Base-by-base conservation (phyloP, 2,797 vertebrate genomes). In the Salarias fasciatus region DNA sequence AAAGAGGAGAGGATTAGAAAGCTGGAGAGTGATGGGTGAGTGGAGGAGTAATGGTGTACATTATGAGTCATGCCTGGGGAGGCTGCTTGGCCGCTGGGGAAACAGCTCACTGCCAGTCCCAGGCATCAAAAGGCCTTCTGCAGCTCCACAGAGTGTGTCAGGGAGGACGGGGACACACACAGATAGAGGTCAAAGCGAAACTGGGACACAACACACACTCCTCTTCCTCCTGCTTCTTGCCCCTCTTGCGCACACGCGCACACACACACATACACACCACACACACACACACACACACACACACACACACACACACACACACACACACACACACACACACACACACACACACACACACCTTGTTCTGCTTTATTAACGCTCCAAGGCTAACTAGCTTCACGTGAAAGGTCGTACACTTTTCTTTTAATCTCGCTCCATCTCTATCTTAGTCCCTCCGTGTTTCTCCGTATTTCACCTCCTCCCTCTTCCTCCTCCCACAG, bases 161-260 rank as follows among this genome's bases (percentile, higher is more conserved):
- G 69, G 66, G 70, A 64, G 14, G 45, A 1, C 28, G 65, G 13
- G 63, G 42, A 44, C 60, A 72, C 44, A 45, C 63, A 72, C 28
- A 46, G 70, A 77, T 63, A 53, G 75, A 88, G 86, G 83, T 82
- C 84, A 88, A 58, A 70, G 46, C 62, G 2, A 82, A 83, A 71
- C 60, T 82, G 61, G 84, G 75, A 69, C 81, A 65, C 29, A 10
- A 18, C 58, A n/a, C 11, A 44, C 57, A 13, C 46, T 60, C 36
- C 52, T 29, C 8, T 36, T 52, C 18, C 9, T 15, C 47, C 60
- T 1, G 31, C 48, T 18, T 49, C 31, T 5, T 14, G 9, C 9
- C 51, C 51, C 28, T 35, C 36, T 41, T 24, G n/a, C 41, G 42
- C 41, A 15, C 60, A 60, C 45, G 61, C 50, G 55, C 55, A 63